Evolutionary conservation across 2,888 invertebrate species (phyloP), one percentile per base, ranked within the genome.

Genomic region (Serrognathus titanus): DNA sequence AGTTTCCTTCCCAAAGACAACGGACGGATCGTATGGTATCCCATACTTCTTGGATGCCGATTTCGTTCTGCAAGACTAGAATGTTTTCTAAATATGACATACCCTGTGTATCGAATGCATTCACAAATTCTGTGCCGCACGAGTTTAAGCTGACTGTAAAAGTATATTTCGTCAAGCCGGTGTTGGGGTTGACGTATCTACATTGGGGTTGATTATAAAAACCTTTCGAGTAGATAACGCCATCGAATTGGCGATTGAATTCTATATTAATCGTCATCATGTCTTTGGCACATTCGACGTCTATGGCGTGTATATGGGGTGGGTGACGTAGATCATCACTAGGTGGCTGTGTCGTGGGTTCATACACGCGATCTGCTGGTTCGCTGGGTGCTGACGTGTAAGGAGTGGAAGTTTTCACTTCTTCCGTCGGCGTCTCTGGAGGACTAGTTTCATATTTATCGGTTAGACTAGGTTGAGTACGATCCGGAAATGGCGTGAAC

Each of bases 261-360:
- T 89, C 88, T 8, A 91, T 83, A 63, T 87, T 85, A 58, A 91
- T 90, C 1, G 86, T 88, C 91, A 92, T 91, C 85, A 87, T 86
- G 62, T 89, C 89, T 72, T 90, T 90, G 56, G 88, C 87, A 68
- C 91, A 91, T 67, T 88, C 82, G 0, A 91, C 91, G 40, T 88
- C 84, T 48, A 91, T 84, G 0, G 82, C 83, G 69, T 89, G 88
- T 63, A 91, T 88, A 64, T 89, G 89, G 2, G 90, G 88, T 41
- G 88, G 89, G 69, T 90, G 89, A 53, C 84, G 84, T 49, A 82
- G 79, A 31, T 86, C 86, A 39, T 85, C 86, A n/a, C 81, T 64
- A 4, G 57, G 40, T 7, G 57, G 58, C 45, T 50, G 56, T 16
- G 62, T 24, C 36, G 52, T 46, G 11, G 56, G 49, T 36, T 31